Percentiles rank a stretch among this genome's conserved stretches.
These are phyloP conservation scores for Acridotheres tristis DNA, from an alignment of 2,797 vertebrate genomes.

Conservation along the genomic window DNA sequence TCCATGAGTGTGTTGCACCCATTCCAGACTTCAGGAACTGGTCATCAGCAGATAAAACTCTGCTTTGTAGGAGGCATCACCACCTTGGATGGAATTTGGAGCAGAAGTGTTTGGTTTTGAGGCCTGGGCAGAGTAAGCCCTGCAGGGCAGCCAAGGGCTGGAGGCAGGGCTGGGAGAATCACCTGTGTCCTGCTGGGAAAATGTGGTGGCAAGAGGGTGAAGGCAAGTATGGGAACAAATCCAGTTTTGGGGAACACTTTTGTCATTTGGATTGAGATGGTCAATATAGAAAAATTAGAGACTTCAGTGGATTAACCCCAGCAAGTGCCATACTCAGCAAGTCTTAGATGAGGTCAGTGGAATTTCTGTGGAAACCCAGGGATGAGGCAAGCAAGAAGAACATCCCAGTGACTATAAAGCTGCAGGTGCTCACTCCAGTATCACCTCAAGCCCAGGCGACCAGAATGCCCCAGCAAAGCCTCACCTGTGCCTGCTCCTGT, in stretches of 20 bases:
- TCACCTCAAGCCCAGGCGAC: background rate
- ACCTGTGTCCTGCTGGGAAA: background rate
- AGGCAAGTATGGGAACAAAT: background rate
- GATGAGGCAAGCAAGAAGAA: background rate
- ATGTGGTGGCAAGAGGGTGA: background rate
- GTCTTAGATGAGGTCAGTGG: background rate
- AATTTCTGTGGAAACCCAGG: background rate
- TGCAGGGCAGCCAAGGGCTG: background rate
- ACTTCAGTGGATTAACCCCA: background rate
- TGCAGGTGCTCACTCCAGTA: background rate
- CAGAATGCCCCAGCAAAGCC: background rate
- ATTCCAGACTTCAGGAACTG: background rate
- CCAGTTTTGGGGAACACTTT: background rate
- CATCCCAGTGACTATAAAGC: background rate
- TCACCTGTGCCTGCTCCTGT: background rate
- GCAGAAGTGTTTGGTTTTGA: background rate
- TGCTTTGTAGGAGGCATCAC: background rate
- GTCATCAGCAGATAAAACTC: background rate
- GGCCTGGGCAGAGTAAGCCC: background rate
- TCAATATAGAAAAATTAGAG: background rate
- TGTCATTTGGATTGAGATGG: background rate
- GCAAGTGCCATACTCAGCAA: background rate
- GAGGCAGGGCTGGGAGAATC: background rate
- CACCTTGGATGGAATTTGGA: accelerated
- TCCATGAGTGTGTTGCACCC: background rate